These are phyloP conservation scores for Trialeurodes vaporariorum DNA, from an alignment of 1,140 invertebrate species.

Conservation along the genomic window DNA sequence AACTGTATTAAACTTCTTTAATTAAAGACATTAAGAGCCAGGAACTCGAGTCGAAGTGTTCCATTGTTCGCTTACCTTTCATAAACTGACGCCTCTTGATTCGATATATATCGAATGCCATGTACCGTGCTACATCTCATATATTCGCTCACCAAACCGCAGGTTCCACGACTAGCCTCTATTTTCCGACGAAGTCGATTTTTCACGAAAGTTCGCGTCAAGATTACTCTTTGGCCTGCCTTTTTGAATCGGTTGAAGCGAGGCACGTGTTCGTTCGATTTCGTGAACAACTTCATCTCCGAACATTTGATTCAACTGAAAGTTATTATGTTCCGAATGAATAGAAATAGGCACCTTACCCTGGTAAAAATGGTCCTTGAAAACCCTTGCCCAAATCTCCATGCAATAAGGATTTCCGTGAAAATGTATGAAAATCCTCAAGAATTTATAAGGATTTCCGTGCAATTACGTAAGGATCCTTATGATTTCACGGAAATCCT, in stretches of 20 bases:
- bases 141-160: slow-evolving; percentile 16
- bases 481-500: too few species aligned
- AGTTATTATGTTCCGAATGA: too few species aligned
- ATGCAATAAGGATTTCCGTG: too few species aligned
- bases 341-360: too few species aligned
- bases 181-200: background rate
- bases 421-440: too few species aligned
- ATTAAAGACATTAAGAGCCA: background rate
- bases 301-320: too few species aligned
- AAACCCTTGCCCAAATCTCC: too few species aligned
- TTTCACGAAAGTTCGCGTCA: background rate
- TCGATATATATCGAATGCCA: slow-evolving; percentile 18
- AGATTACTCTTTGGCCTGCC: background rate
- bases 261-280: too few species aligned
- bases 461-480: too few species aligned
- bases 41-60: background rate
- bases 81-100: slow-evolving; percentile 10
- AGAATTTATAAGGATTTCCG: too few species aligned
- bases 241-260: background rate
- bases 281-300: too few species aligned
- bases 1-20: background rate
- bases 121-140: slow-evolving; percentile 18
- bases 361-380: too few species aligned
- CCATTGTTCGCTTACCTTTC: slow-evolving; percentile 15
- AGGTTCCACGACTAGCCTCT: slow-evolving; percentile 5